These are phyloP conservation scores for Heliconius aoede DNA, from an alignment of 2,888 invertebrate species.

Conservation along the genomic window DNA sequence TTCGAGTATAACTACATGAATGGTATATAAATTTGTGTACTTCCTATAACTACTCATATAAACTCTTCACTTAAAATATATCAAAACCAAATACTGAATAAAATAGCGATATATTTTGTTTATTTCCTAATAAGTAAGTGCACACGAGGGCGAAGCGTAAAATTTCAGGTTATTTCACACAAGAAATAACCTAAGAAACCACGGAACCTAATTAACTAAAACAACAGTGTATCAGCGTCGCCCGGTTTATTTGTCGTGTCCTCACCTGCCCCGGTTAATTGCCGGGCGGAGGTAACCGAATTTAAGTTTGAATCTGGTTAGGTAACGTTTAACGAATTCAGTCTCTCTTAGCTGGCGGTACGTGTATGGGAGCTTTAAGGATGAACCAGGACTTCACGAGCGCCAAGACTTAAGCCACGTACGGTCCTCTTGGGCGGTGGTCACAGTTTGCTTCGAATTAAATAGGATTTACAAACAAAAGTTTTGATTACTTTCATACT, in stretches of 20 bases:
- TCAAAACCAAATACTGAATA: neutral
- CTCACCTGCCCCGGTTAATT: constrained; percentile 72
- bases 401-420: constrained; percentile 34
- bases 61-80: neutral
- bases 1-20: neutral
- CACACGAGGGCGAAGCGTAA: neutral
- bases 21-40: neutral
- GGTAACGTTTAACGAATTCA: constrained; percentile 75
- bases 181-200: constrained; percentile 43
- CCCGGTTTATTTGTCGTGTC: constrained; percentile 62
- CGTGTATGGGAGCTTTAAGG: constrained; percentile 49
- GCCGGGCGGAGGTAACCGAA: constrained; percentile 68
- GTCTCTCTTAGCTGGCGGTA: constrained; percentile 66
- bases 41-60: too few species aligned
- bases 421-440: constrained; percentile 9
- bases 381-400: constrained; percentile 38
- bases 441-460: constrained; percentile 23
- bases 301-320: constrained; percentile 77
- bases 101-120: neutral
- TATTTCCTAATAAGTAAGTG: constrained; percentile 1
- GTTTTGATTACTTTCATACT: constrained; percentile 23
- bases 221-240: constrained; percentile 46
- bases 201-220: constrained; percentile 46
- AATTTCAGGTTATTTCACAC: constrained; percentile 24
- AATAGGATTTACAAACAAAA: constrained; percentile 18